A percentile compares a stretch with the other conserved stretches of the same genome.
Conservation (phyloP, 2,888 invertebrate genomes). For the Heliconius hortense region DNA sequence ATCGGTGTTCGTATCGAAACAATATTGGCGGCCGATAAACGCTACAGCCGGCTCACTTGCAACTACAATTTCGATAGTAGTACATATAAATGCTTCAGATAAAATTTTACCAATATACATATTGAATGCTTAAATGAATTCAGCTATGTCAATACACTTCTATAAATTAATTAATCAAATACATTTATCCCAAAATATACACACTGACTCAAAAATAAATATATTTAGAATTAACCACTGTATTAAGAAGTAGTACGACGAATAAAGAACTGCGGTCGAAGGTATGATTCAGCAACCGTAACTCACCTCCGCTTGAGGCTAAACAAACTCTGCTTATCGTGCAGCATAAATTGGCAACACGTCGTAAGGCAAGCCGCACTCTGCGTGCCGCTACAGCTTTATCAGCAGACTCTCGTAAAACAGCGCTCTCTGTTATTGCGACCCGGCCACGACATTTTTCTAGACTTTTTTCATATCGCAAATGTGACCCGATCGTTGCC, state of each 20-base stretch:
- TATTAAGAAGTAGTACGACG: slow-evolving; percentile 29
- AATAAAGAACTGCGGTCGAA: slow-evolving; percentile 56
- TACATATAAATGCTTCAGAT: slow-evolving; percentile 25
- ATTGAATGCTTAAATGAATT: background rate
- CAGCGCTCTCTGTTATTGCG: slow-evolving; percentile 75
- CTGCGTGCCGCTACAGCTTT: slow-evolving; percentile 66
- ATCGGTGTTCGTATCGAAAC: slow-evolving; percentile 39
- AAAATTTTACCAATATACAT: slow-evolving; percentile 24
- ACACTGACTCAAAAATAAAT: background rate
- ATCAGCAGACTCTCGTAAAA: slow-evolving; percentile 78
- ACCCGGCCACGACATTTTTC: slow-evolving; percentile 67
- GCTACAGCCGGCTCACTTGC: slow-evolving; percentile 39
- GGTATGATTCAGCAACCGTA: slow-evolving; percentile 61
- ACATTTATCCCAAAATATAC: background rate
- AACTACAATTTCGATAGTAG: slow-evolving; percentile 33
- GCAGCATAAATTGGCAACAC: slow-evolving; percentile 80
- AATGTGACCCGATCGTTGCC: slow-evolving; percentile 49
- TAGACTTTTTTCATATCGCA: slow-evolving; percentile 76
- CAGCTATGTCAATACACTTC: background rate
- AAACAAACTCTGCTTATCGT: slow-evolving; percentile 80
- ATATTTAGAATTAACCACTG: slow-evolving; percentile 20
- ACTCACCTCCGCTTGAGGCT: slow-evolving; percentile 68
- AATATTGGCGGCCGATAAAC: slow-evolving; percentile 42
- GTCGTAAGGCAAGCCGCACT: slow-evolving; percentile 77
- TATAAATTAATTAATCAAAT: background rate